Percentiles rank a stretch among this genome's conserved stretches.
phyloP scores from a whole-genome alignment of 2,888 invertebrate genomes.

The Andrena camellia region DNA sequence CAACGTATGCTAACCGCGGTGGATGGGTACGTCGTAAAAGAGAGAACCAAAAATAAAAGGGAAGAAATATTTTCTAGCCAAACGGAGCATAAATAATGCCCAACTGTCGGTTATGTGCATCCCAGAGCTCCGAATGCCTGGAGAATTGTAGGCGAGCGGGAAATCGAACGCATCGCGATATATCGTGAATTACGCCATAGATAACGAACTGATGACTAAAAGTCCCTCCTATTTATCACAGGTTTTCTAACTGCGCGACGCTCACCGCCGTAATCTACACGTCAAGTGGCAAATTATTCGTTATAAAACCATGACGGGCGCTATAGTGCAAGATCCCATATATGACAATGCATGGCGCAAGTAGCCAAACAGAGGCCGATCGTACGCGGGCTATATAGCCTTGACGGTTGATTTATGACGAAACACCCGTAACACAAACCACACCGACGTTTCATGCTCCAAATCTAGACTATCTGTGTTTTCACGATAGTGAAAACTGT shows the following conservation, averaged over 20 bases:
- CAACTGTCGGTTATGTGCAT: constrained; percentile 18
- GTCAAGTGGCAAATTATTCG: constrained; percentile 45
- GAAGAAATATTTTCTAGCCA: constrained; percentile 1
- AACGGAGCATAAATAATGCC: constrained; percentile 14
- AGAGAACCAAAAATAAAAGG: background rate
- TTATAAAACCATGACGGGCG: constrained; percentile 53
- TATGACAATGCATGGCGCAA: constrained; percentile 73
- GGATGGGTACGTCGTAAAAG: background rate
- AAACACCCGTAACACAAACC: constrained; percentile 58
- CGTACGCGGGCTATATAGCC: constrained; percentile 67
- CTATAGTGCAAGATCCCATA: constrained; percentile 68
- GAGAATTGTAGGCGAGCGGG: constrained; percentile 59
- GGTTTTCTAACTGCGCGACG: constrained; percentile 21
- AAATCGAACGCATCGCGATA: constrained; percentile 59
- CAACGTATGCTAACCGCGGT: background rate
- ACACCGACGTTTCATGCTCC: constrained; percentile 49
- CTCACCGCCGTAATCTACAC: constrained; percentile 10
- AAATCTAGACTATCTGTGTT: constrained; percentile 32
- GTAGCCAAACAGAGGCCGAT: constrained; percentile 68
- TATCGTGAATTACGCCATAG: constrained; percentile 48
- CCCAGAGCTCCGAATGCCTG: constrained; percentile 8
- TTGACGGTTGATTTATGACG: constrained; percentile 68
- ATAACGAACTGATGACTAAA: constrained; percentile 70
- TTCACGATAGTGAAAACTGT: constrained; percentile 41
- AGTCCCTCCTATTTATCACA: constrained; percentile 62